Evolutionary conservation across 2,113 vertebrate species (phyloP).

Genomic region (Dermatemys mawii): DNA sequence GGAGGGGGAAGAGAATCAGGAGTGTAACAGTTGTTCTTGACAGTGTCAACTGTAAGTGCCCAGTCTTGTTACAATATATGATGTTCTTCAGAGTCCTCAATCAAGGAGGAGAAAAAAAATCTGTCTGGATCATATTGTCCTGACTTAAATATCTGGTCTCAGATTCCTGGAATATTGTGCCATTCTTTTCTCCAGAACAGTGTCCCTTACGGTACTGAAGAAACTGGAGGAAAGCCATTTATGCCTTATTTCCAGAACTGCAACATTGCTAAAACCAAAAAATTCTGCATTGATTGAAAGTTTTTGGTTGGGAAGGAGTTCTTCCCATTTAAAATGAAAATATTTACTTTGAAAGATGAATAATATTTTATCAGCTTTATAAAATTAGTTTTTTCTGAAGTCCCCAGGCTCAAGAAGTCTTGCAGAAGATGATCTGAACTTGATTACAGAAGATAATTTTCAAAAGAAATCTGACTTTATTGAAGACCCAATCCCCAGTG

Average conservation of each 20-base stretch:
- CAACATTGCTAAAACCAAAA: neutral
- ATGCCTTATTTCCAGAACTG: neutral
- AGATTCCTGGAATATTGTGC: accelerated
- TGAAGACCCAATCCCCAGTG: neutral
- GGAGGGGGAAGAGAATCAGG: too few relatives aligned
- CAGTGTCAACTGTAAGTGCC: neutral
- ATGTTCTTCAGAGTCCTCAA: neutral
- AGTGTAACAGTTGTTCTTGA: neutral
- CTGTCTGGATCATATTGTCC: neutral
- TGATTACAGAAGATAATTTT: slow-evolving; percentile 24
- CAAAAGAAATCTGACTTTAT: neutral
- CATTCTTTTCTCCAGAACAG: neutral
- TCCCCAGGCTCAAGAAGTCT: slow-evolving; percentile 25
- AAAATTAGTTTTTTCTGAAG: neutral
- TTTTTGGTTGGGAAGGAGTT: neutral
- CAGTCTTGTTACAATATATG: neutral
- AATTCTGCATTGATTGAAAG: neutral
- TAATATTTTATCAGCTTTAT: neutral
- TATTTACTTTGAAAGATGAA: neutral
- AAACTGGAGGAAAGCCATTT: neutral
- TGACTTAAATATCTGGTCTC: neutral
- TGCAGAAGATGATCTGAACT: neutral
- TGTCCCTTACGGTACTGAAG: neutral
- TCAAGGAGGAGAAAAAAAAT: neutral
- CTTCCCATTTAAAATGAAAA: neutral